Base-by-base conservation (phyloP, 2,113 vertebrate genomes). In the Callionymus lyra region DNA sequence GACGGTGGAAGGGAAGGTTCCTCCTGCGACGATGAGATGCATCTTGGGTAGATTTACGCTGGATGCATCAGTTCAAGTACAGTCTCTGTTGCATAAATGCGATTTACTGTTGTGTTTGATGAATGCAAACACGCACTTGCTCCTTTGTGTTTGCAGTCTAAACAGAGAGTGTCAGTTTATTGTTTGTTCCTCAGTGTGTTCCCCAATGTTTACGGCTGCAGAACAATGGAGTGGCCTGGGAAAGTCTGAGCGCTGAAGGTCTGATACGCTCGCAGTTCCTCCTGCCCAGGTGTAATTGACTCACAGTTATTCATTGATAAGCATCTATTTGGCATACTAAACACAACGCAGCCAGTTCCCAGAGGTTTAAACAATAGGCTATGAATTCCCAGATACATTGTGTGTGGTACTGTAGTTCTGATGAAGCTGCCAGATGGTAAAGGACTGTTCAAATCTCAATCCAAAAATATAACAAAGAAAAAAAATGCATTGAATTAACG, bases 111-210 rank as follows among this genome's bases (percentile, higher is more conserved):
- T 13, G 31, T n/a, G 21, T 12, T 31, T 31, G 12, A 63, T 21
- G 50, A n/a, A 51, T 44, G 60, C 38, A 61, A 2, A 48, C 15
- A 54, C 41, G 57, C 50, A 45, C 41, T 50, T 37, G 16, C 21
- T 61, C 56, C 13, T 57, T 64, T 63, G 46, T 69, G 68, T 74
- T 78, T 70, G 50, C 70, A 73, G 62, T 75, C 56, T 56, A 77
- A 77, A 81, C 56, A 80, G 19, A 65, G 60, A 65, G 66, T 63
- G 73, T 74, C 50, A 45, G 64, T 63, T 64, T 68, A 63, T 67
- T 70, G 72, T 76, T 72, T 72, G 38, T 70, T 72, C 54, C 47
- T 50, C 44, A 52, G 45, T 19, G 38, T 44, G 49, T 56, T 51
- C 53, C 59, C 63, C 44, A 41, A 63, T 77, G 75, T 79, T 69